Evolutionary conservation across 1,140 invertebrate species (phyloP).

Genomic region (Agrypnia vestita): DNA sequence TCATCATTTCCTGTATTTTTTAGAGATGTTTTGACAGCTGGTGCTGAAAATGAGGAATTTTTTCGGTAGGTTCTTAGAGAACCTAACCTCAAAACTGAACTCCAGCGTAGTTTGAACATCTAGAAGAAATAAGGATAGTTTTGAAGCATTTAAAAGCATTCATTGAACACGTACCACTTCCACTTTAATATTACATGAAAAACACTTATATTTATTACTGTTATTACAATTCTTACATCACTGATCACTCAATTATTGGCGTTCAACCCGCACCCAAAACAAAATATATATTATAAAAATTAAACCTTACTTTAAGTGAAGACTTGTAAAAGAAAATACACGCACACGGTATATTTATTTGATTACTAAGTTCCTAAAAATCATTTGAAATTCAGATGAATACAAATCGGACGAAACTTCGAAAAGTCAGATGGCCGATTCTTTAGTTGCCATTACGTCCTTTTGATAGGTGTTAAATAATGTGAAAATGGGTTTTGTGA

Average conservation of each 20-base stretch:
- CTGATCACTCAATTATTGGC: constrained; percentile 20
- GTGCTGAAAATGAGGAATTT: constrained; percentile 65
- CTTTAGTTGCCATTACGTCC: too few relatives aligned
- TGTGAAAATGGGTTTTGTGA: background rate
- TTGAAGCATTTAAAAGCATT: constrained; percentile 9
- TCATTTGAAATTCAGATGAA: constrained; percentile 12
- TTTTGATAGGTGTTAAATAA: background rate
- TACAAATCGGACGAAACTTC: constrained; percentile 6
- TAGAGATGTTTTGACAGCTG: constrained; percentile 65
- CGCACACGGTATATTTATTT: background rate
- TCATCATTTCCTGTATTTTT: constrained; percentile 62
- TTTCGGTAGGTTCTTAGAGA: constrained; percentile 65
- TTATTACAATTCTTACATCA: constrained; percentile 42
- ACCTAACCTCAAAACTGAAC: constrained; percentile 71
- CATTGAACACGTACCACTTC: background rate
- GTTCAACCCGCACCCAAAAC: background rate
- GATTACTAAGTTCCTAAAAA: background rate
- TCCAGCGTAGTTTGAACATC: constrained; percentile 71
- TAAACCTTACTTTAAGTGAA: background rate
- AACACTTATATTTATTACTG: background rate
- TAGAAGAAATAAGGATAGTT: constrained; percentile 54
- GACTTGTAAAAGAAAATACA: background rate
- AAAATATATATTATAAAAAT: background rate
- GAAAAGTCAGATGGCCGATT: constrained; percentile 40
- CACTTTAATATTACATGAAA: background rate